These are phyloP conservation scores for Phocides pigmalion DNA, from an alignment of 1,140 invertebrate genomes.

Conservation along the genomic window DNA sequence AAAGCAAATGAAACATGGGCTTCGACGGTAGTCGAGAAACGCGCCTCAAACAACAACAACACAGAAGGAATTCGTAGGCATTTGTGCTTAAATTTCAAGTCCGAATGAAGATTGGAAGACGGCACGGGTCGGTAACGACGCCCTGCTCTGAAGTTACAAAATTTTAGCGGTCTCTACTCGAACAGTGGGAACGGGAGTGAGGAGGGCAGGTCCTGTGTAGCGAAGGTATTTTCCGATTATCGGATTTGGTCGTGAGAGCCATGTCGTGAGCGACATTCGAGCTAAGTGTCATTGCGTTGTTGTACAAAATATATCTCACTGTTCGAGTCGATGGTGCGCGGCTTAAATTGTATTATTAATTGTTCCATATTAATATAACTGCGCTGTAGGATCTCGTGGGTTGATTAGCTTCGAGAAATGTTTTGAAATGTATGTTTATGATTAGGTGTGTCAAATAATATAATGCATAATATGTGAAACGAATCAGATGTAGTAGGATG, in stretches of 20 bases:
- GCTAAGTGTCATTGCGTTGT: neutral
- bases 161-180: slow-evolving; percentile 38
- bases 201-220: neutral
- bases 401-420: slow-evolving; percentile 6
- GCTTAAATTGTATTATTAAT: slow-evolving; percentile 33
- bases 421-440: slow-evolving; percentile 12
- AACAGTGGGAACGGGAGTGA: neutral
- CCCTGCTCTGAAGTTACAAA: slow-evolving; percentile 52
- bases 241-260: neutral
- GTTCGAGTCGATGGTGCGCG: slow-evolving; percentile 11
- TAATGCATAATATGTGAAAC: slow-evolving; percentile 8
- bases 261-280: slow-evolving; percentile 1
- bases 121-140: slow-evolving; percentile 43
- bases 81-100: slow-evolving; percentile 39
- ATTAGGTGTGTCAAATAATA: slow-evolving; percentile 22
- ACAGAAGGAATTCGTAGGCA: slow-evolving; percentile 38
- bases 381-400: slow-evolving; percentile 24
- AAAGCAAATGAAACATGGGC: slow-evolving; percentile 69
- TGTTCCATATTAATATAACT: slow-evolving; percentile 33
- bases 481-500: neutral
- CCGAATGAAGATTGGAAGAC: slow-evolving; percentile 41
- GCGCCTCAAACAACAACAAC: slow-evolving; percentile 41
- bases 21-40: slow-evolving; percentile 58
- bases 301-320: neutral
- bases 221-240: slow-evolving; percentile 1